Evolutionary conservation across 2,113 vertebrate genomes (phyloP).

Genomic region (Pterocles burchelli): DNA sequence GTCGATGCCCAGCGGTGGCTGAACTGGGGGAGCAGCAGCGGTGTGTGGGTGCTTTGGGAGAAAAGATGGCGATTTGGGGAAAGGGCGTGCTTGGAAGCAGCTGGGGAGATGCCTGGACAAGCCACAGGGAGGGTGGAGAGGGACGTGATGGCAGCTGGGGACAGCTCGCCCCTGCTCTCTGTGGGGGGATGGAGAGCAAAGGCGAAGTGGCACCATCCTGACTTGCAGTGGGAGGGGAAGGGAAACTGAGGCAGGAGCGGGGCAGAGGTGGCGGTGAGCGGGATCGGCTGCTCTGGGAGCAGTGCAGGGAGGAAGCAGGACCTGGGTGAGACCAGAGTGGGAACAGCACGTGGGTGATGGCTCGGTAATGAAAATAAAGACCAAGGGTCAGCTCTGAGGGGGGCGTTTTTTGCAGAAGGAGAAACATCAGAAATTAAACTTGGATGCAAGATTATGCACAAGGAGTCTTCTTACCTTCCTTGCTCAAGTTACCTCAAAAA

Average conservation of each 20-base stretch:
- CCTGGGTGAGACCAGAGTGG: not conserved
- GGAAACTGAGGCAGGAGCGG: not conserved
- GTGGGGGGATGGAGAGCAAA: not conserved
- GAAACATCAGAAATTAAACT: not conserved
- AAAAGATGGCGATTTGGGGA: not conserved
- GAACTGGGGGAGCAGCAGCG: not conserved
- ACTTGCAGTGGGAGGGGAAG: not conserved
- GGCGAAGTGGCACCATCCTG: rapidly evolving
- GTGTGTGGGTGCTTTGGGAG: not conserved
- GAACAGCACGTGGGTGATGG: rapidly evolving
- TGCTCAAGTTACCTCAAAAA: not conserved
- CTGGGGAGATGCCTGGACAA: not conserved
- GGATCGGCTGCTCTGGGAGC: not conserved
- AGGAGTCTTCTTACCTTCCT: not conserved
- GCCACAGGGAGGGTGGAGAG: not conserved
- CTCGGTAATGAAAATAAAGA: not conserved
- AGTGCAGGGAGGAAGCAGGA: not conserved
- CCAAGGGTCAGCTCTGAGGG: not conserved
- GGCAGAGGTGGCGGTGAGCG: not conserved
- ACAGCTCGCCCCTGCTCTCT: not conserved
- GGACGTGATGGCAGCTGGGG: not conserved
- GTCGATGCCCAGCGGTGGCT: not conserved
- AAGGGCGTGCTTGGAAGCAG: not conserved
- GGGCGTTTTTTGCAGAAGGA: not conserved
- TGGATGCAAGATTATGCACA: not conserved